Percentiles rank a stretch among this genome's conserved stretches.
These are phyloP conservation scores for Actias luna DNA, from an alignment of 2,888 invertebrate genomes.

Conservation along the genomic window DNA sequence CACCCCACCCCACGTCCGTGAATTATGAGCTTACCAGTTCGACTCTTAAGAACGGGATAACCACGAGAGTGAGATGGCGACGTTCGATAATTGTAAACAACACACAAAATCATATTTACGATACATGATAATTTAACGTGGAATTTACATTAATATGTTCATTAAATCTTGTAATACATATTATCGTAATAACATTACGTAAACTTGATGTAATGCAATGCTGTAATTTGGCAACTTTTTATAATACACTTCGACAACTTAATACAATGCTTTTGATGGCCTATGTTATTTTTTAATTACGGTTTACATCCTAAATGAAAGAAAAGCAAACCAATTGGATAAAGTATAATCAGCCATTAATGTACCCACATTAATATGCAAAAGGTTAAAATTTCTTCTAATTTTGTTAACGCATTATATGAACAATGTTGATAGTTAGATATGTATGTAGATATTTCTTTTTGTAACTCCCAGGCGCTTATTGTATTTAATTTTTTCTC, in stretches of 20 bases:
- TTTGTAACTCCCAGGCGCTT: constrained; percentile 59
- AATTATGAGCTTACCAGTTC: constrained; percentile 67
- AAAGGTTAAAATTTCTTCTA: constrained; percentile 1
- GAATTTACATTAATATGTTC: constrained; percentile 31
- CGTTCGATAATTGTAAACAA: constrained; percentile 52
- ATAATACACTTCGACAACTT: background rate
- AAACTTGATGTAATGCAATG: background rate
- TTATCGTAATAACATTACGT: background rate
- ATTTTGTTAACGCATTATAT: constrained; percentile 9
- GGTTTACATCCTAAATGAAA: background rate
- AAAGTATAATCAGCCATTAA: background rate
- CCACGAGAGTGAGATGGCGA: constrained; percentile 48
- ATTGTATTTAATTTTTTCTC: constrained; percentile 81
- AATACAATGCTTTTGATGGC: background rate
- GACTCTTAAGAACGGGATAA: constrained; percentile 49
- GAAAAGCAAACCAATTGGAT: background rate
- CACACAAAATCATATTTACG: constrained; percentile 27
- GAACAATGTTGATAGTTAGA: constrained; percentile 16
- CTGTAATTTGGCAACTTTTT: background rate
- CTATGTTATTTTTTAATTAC: background rate
- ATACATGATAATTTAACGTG: constrained; percentile 31
- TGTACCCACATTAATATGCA: background rate
- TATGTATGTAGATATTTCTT: constrained; percentile 30
- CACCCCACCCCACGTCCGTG: constrained; percentile 60
- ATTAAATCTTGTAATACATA: background rate